Percentiles rank a stretch among this genome's conserved stretches.
phyloP scores from a whole-genome alignment of 2,113 vertebrate genomes.

The Notothenia coriiceps region DNA sequence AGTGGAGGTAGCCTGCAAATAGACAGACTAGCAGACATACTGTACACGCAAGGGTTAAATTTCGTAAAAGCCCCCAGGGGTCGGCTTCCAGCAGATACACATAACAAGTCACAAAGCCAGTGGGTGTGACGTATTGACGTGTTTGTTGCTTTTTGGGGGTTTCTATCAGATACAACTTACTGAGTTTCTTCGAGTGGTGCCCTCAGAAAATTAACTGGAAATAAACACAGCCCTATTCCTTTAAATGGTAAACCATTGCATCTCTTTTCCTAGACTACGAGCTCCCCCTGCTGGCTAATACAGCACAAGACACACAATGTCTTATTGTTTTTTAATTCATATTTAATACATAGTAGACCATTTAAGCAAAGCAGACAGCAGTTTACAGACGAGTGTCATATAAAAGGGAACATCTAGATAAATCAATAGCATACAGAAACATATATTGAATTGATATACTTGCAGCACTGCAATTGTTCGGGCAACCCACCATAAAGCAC shows the following conservation, averaged over 20 bases:
- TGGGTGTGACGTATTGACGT: constrained; percentile 13
- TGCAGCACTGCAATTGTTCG: background rate
- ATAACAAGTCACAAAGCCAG: constrained; percentile 43
- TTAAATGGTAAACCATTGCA: constrained; percentile 52
- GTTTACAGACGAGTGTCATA: background rate
- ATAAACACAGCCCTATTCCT: constrained; percentile 50
- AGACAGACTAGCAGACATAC: constrained; percentile 17
- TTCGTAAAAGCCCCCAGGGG: constrained; percentile 68
- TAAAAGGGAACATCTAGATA: background rate
- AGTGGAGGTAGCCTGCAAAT: constrained; percentile 28
- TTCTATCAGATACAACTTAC: background rate
- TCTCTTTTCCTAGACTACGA: constrained; percentile 44
- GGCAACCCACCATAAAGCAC: background rate
- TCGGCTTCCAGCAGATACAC: constrained; percentile 65
- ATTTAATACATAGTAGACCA: background rate
- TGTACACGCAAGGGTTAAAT: constrained; percentile 76
- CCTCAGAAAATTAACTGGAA: constrained; percentile 27
- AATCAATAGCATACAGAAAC: background rate
- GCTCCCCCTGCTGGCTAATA: constrained; percentile 65
- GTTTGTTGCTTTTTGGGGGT: background rate
- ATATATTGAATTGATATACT: background rate
- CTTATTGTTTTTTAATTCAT: background rate
- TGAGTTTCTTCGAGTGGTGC: constrained; percentile 18
- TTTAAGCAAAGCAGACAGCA: background rate
- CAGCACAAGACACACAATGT: constrained; percentile 2